These are phyloP conservation scores for Trissolcus brochymenae DNA, from an alignment of 2,888 invertebrate genomes.

Conservation along the genomic window DNA sequence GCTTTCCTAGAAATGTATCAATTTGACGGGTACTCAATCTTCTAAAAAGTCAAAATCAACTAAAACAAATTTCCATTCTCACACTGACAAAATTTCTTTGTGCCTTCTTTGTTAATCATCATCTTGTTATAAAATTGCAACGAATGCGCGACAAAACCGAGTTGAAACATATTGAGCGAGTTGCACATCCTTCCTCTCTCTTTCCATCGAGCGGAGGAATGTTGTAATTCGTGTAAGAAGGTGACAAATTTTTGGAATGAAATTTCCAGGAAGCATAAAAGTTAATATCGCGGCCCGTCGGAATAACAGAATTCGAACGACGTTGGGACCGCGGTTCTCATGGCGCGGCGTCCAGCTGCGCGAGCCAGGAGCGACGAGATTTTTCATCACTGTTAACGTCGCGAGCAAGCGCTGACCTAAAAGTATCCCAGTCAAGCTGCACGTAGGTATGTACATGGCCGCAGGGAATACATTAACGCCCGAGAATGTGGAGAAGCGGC, in stretches of 20 bases:
- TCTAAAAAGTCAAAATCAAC: no score
- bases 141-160: no score
- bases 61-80: no score
- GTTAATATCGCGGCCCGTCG: neutral
- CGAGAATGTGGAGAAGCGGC: constrained; percentile 55
- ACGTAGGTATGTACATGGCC: constrained; percentile 57
- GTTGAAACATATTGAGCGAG: no score
- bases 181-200: no score
- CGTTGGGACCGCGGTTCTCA: constrained; percentile 29
- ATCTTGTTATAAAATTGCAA: no score
- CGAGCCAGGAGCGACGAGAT: constrained; percentile 49
- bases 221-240: no score
- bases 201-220: no score
- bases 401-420: constrained; percentile 56
- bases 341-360: constrained; percentile 46
- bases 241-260: constrained; percentile 2
- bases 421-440: constrained; percentile 55
- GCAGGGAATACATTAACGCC: constrained; percentile 56
- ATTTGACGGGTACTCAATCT: no score
- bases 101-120: no score
- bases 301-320: constrained; percentile 25
- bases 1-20: no score
- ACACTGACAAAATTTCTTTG: no score
- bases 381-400: constrained; percentile 51
- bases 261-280: neutral